Base-by-base conservation (phyloP, 2,113 vertebrate genomes). In the Spilogale gracilis region DNA sequence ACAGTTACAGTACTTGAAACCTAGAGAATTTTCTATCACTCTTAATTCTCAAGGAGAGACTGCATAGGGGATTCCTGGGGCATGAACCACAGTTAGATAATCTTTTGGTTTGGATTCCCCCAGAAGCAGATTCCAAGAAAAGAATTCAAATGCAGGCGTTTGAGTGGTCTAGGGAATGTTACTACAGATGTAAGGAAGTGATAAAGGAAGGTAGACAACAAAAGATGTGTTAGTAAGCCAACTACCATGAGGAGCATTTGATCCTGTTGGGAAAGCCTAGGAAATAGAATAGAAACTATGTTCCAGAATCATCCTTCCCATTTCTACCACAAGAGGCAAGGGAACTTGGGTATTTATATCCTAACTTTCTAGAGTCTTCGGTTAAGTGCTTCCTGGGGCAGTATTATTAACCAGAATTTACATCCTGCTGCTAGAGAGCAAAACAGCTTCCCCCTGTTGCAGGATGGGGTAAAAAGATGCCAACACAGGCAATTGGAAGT, bases 121-220 rank as follows among this genome's bases (percentile, higher is more conserved):
- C 32, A 92, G n/a, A 91, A 71, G 43, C 13, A 65, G 58, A 91
- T 74, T 80, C 91, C 74, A 32, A 81, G 88, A 65, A 87, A 84
- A 84, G 4, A 27, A 52, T 65, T 96, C n/a, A 58, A 84, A n/a
- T 58, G 12, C 30, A 67, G n/a, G 52, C 13, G 45, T 94, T 43
- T 84, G 54, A 5, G 32, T 67, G 27, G 79, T 65, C 25, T 27
- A 30, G 43, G 50, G 32, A 85, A 87, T 43, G 73, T 91, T 60
- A 81, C 27, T 79, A n/a, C 91, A 32, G 38, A 83, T 76, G 45
- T 45, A 45, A 69, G 58, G 52, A 94, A 82, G 18, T 54, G 56
- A 54, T 78, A 16, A 60, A 89, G 63, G 21, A 58, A 90, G 20
- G 21, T 67, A 74, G 69, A 69, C 1, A 54, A 6, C 78, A 56